Conservation (phyloP, 1,140 invertebrate species). For the Diachasmimorpha longicaudata region DNA sequence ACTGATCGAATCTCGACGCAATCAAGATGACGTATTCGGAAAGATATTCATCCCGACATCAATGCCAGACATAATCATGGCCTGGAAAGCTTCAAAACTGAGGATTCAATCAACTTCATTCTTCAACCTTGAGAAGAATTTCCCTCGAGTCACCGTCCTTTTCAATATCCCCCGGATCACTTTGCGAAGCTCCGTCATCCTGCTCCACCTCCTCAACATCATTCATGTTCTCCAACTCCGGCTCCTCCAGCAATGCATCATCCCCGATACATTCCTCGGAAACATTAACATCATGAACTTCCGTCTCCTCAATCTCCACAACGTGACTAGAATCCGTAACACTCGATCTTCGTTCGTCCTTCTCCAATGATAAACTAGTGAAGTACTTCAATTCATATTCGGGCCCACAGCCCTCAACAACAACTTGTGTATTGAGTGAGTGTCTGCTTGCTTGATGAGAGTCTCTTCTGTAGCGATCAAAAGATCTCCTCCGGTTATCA, state of each 20-base stretch:
- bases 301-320: conserved; percentile 45
- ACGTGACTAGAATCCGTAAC: conserved; percentile 47
- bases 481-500: conserved; percentile 53
- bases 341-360: conserved; percentile 46
- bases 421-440: conserved; percentile 51
- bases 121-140: background rate
- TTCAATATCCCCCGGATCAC: background rate
- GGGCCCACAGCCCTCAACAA: conserved; percentile 35
- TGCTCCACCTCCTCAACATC: conserved; percentile 33
- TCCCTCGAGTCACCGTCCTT: background rate
- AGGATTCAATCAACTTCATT: background rate
- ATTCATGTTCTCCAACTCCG: conserved; percentile 51
- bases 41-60: background rate
- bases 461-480: conserved; percentile 51
- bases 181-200: background rate
- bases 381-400: conserved; percentile 57
- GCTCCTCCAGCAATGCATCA: conserved; percentile 52
- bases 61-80: too few relatives aligned
- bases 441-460: conserved; percentile 48
- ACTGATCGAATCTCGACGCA: too few relatives aligned
- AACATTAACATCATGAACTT: background rate
- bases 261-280: conserved; percentile 43
- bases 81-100: too few relatives aligned
- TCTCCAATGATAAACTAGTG: conserved; percentile 44
- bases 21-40: too few relatives aligned